A percentile compares a stretch with the other conserved stretches of the same genome.
Conservation (phyloP, 2,797 vertebrate genomes). For the Alca torda region DNA sequence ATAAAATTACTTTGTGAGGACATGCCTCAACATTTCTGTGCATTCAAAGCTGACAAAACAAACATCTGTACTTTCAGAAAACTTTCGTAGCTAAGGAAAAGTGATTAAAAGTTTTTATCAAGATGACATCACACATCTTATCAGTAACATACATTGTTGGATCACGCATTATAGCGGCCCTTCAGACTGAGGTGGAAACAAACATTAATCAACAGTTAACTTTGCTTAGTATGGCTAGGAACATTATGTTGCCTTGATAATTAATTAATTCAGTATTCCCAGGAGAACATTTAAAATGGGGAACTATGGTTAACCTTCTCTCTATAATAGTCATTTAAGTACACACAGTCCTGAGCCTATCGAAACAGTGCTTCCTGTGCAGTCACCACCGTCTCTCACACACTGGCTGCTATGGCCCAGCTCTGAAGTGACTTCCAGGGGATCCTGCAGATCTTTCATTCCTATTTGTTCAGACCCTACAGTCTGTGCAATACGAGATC, state of each 20-base stretch:
- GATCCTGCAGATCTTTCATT: neutral
- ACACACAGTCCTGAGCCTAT: neutral
- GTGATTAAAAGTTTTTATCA: neutral
- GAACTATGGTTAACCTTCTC: neutral
- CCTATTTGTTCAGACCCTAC: neutral
- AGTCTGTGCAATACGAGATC: neutral
- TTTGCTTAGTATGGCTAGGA: neutral
- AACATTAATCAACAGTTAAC: neutral
- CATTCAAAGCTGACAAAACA: neutral
- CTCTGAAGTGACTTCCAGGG: neutral
- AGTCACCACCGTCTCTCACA: accelerated
- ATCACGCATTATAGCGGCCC: neutral
- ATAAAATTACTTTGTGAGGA: neutral
- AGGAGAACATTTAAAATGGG: neutral
- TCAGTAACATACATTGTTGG: neutral
- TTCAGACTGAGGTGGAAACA: neutral
- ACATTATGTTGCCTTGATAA: neutral
- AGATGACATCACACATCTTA: neutral
- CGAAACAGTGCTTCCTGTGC: neutral
- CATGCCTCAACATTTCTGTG: neutral
- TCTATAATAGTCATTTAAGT: neutral
- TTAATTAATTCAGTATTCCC: neutral
- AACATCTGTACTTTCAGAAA: neutral
- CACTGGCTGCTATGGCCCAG: neutral
- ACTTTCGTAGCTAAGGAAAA: neutral